These are phyloP conservation scores for Torymus aiolomorphi DNA, from an alignment of 2,888 invertebrate species.

Conservation along the genomic window DNA sequence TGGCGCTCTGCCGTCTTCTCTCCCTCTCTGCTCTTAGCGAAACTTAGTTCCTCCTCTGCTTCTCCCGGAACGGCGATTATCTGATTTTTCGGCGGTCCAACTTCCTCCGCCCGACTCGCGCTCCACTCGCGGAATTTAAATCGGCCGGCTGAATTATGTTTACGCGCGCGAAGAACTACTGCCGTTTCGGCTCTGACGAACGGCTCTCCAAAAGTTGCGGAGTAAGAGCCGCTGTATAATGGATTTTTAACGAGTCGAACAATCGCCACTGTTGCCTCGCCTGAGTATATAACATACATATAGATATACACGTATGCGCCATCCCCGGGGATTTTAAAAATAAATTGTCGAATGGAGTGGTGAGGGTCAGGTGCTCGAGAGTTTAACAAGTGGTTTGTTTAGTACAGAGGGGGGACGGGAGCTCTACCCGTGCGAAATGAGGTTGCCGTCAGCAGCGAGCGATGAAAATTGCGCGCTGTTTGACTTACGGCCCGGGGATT, in stretches of 20 bases:
- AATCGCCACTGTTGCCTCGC: slow-evolving; percentile 61
- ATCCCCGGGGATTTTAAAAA: slow-evolving; percentile 31
- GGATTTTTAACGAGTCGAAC: slow-evolving; percentile 71
- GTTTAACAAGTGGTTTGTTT: slow-evolving; percentile 48
- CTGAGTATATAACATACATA: too few species aligned
- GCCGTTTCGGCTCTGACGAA: slow-evolving; percentile 53
- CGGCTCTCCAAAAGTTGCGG: slow-evolving; percentile 63
- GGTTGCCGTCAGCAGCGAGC: background rate
- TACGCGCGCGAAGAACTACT: slow-evolving; percentile 44
- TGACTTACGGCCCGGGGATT: slow-evolving; percentile 31
- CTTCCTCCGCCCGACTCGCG: background rate
- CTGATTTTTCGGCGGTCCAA: slow-evolving; percentile 45
- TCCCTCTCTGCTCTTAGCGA: background rate
- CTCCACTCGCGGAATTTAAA: too few species aligned
- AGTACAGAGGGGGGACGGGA: background rate
- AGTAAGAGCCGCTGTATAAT: slow-evolving; percentile 60
- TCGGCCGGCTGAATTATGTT: slow-evolving; percentile 50
- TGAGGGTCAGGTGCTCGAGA: slow-evolving; percentile 11
- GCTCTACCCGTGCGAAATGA: background rate
- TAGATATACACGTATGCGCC: background rate
- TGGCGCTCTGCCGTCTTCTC: slow-evolving; percentile 23
- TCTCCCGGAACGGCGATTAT: slow-evolving; percentile 46
- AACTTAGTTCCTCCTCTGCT: slow-evolving; percentile 22
- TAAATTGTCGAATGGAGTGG: slow-evolving; percentile 42
- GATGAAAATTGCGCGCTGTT: slow-evolving; percentile 41